These are phyloP conservation scores for Malachius bipustulatus DNA, from an alignment of 2,888 invertebrate species.

Conservation along the genomic window DNA sequence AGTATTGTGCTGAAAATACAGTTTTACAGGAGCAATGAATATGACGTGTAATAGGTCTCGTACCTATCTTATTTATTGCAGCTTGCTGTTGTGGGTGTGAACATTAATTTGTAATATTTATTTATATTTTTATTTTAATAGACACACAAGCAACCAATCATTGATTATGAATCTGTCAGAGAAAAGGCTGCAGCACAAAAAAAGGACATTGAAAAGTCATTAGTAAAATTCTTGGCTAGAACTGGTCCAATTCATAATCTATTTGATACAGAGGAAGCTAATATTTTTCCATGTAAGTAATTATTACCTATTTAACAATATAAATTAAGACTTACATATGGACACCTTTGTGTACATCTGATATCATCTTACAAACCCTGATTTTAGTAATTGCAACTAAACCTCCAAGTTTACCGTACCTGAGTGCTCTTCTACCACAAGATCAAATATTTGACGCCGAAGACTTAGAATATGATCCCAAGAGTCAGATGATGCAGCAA, in stretches of 20 bases:
- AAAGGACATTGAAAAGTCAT: constrained; percentile 81
- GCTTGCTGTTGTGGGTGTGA: too few relatives aligned
- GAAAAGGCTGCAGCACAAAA: constrained; percentile 92
- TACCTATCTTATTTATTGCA: too few relatives aligned
- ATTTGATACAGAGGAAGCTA: constrained; percentile 80
- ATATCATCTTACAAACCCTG: too few relatives aligned
- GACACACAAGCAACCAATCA: constrained; percentile 92
- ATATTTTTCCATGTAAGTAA: constrained; percentile 73
- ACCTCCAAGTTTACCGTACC: constrained; percentile 66
- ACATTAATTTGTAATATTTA: constrained; percentile 12
- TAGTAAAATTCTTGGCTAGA: constrained; percentile 88
- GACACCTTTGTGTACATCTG: neutral
- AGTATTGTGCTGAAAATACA: too few relatives aligned
- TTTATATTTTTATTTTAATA: constrained; percentile 32
- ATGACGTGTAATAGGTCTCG: too few relatives aligned
- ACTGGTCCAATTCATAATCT: constrained; percentile 70
- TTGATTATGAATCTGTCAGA: constrained; percentile 90
- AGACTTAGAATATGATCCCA: constrained; percentile 63
- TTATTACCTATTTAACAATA: neutral
- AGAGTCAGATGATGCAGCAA: constrained; percentile 36
- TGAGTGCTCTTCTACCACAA: constrained; percentile 76
- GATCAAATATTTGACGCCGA: constrained; percentile 93
- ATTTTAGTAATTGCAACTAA: constrained; percentile 77
- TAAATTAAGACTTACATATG: neutral
- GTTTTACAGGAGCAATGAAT: too few relatives aligned